Evolutionary conservation across 2,888 invertebrate species (phyloP).

Genomic region (Escarpia spicata): DNA sequence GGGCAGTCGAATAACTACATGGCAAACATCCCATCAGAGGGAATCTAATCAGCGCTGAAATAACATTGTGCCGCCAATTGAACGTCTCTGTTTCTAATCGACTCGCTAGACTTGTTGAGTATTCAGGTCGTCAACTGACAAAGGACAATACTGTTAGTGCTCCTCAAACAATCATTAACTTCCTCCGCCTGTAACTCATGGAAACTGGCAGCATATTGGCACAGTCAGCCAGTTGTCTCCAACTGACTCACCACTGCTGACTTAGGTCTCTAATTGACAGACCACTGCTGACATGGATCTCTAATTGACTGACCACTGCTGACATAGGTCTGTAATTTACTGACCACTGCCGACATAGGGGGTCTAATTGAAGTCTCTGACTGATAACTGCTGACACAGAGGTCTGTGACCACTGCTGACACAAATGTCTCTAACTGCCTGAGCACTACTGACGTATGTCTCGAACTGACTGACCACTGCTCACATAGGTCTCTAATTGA

Average conservation of each 20-base stretch:
- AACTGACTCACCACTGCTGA: neutral
- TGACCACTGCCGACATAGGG: neutral
- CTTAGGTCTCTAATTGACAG: neutral
- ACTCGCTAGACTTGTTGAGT: neutral
- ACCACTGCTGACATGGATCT: neutral
- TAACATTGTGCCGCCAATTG: neutral
- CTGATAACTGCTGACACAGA: neutral
- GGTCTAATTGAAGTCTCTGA: neutral
- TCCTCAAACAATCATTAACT: conserved; percentile 16
- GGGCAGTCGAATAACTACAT: neutral
- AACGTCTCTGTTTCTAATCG: conserved; percentile 3
- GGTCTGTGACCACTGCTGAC: neutral
- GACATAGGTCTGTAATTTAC: neutral
- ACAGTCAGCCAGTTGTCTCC: neutral
- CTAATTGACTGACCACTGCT: neutral
- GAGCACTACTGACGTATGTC: neutral
- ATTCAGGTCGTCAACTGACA: conserved; percentile 5
- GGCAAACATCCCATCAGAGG: neutral
- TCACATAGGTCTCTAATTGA: neutral
- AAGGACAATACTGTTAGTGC: conserved; percentile 1
- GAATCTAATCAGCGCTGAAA: neutral
- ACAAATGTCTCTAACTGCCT: neutral
- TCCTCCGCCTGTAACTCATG: neutral
- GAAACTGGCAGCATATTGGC: neutral
- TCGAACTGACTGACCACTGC: neutral